Conservation (phyloP, 1,140 invertebrate species). For the Sitodiplosis mosellana region DNA sequence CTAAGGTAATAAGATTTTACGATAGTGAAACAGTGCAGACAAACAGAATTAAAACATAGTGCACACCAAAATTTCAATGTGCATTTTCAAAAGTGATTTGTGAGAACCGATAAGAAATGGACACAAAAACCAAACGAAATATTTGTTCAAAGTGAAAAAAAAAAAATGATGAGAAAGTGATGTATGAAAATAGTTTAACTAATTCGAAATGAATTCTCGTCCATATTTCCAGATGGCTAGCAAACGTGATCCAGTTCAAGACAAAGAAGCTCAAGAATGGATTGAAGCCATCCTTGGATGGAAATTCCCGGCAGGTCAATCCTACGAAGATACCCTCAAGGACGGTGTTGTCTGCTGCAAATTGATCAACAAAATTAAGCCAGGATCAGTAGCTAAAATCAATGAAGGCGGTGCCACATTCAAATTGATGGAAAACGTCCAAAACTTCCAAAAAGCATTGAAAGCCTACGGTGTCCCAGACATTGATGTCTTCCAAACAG, state of each 20-base stretch:
- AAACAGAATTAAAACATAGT: too few species aligned
- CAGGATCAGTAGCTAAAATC: constrained; percentile 66
- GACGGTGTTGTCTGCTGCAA: constrained; percentile 79
- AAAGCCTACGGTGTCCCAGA: constrained; percentile 78
- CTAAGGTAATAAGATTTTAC: too few species aligned
- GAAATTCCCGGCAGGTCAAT: constrained; percentile 56
- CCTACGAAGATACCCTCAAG: constrained; percentile 63
- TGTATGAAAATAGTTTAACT: neutral
- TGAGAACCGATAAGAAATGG: too few species aligned
- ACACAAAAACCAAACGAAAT: too few species aligned
- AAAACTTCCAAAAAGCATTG: constrained; percentile 79
- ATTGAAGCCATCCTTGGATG: constrained; percentile 72
- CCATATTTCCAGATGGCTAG: constrained; percentile 50
- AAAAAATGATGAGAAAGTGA: too few species aligned
- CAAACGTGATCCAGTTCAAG: constrained; percentile 74
- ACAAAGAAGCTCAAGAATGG: constrained; percentile 80
- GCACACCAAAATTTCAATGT: too few species aligned
- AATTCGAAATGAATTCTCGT: neutral
- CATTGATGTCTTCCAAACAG: constrained; percentile 90
- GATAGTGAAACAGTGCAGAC: too few species aligned
- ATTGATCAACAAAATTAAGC: constrained; percentile 74
- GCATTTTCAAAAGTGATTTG: too few species aligned
- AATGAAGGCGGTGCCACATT: constrained; percentile 78
- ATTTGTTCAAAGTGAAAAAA: too few species aligned
- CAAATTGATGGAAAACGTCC: constrained; percentile 93